These are phyloP conservation scores for Cnemophilus loriae DNA, from an alignment of 2,113 vertebrate genomes.

Conservation along the genomic window DNA sequence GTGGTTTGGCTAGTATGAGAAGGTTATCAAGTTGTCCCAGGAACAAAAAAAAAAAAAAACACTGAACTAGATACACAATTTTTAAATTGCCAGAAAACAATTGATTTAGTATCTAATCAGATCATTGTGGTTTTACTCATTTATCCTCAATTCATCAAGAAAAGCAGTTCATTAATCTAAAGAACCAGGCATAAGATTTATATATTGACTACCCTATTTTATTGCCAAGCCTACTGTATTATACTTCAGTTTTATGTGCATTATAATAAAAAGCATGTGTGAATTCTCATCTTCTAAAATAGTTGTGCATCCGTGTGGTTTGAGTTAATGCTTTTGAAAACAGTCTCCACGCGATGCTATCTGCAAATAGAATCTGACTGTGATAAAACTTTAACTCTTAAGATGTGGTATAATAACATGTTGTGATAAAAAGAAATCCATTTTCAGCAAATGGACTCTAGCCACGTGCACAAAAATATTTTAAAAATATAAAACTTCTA, in stretches of 20 bases:
- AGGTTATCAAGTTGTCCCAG: slow-evolving; percentile 14
- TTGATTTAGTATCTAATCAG: neutral
- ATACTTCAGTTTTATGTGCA: slow-evolving; percentile 41
- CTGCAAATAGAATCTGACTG: slow-evolving; percentile 57
- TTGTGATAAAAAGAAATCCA: neutral
- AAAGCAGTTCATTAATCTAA: slow-evolving; percentile 44
- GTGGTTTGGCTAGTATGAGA: slow-evolving; percentile 11
- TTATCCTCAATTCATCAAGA: slow-evolving; percentile 18
- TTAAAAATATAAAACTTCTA: neutral
- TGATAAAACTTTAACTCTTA: slow-evolving; percentile 48
- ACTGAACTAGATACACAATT: neutral
- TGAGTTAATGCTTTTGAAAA: slow-evolving; percentile 62
- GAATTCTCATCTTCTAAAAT: slow-evolving; percentile 44
- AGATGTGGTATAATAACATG: neutral
- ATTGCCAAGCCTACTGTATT: slow-evolving; percentile 62
- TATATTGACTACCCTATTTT: slow-evolving; percentile 32
- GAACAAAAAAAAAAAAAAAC: neutral
- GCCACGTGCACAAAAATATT: neutral
- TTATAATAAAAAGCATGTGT: slow-evolving; percentile 65
- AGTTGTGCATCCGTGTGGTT: slow-evolving; percentile 55
- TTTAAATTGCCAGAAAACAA: neutral
- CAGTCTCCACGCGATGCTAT: slow-evolving; percentile 21
- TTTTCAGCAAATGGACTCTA: neutral
- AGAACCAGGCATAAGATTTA: slow-evolving; percentile 55
- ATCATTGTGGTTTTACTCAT: slow-evolving; percentile 1